Base-by-base conservation (phyloP, 2,113 vertebrate genomes). In the Falco punctatus region DNA sequence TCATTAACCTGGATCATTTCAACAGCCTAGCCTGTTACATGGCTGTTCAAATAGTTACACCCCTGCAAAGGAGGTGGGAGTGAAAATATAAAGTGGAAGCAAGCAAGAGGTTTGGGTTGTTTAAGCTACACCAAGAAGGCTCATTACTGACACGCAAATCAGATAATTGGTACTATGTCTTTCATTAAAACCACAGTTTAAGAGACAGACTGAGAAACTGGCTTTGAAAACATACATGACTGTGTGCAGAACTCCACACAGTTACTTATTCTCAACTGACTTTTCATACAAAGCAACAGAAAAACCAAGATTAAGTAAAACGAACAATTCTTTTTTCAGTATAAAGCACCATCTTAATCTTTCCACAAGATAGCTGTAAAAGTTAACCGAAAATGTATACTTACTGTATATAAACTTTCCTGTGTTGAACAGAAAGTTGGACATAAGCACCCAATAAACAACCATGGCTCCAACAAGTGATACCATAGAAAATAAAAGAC, bases 361-460 rank as follows among this genome's bases (percentile, higher is more conserved):
- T 74, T 49, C 42, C 5, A 65, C 14, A 73, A 30, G 26, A 67
- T 0, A 83, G 18, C 32, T 67, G 51, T 28, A 86, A 16, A 91
- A 54, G 19, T 65, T 49, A 71, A 74, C 2, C 2, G 74, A 42
- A 82, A 79, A 59, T 26, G 10, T 61, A 40, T 94, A 99, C 99
- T 98, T 98, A 99, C 99, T 99, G 97, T 99, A 99, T 96, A 99
- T 99, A 94, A 99, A 99, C 95, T 98, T 98, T 44, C 99, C 99
- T 1, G 99, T 99, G 96, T 99, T 99, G 97, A 98, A 99, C 51
- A 99, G 98, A 92, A 99, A 99, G 97, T 99, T 99, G 89, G 99
- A 99, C 99, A 99, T 99, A 81, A 99, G 99, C 40, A 99, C 99
- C 99, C 99, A 99, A 94, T 99, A 99, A 90, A 99, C 99, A 94